Conservation (phyloP, 2,797 vertebrate species). For the Natrix natrix region DNA sequence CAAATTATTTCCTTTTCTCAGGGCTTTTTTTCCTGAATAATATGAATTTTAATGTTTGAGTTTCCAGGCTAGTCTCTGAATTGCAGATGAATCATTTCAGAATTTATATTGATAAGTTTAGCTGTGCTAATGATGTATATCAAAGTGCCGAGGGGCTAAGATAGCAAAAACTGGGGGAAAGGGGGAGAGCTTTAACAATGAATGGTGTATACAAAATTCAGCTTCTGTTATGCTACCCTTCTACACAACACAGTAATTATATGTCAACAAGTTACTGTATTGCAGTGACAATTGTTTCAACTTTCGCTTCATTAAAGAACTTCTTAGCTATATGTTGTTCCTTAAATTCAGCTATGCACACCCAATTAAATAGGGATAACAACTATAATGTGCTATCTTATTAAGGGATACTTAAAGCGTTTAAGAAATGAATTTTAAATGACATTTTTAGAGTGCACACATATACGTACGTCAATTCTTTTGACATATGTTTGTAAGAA, state of each 20-base stretch:
- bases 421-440: not conserved
- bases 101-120: constrained; percentile 22
- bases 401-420: not conserved
- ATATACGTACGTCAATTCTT: not conserved
- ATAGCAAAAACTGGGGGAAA: not conserved
- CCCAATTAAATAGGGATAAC: not conserved
- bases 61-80: constrained; percentile 9
- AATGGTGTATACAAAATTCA: not conserved
- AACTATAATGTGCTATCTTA: not conserved
- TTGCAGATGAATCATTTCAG: constrained; percentile 15
- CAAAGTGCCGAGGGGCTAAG: constrained; percentile 12
- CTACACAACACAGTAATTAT: not conserved
- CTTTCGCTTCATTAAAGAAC: not conserved
- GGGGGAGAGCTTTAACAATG: constrained; percentile 1
- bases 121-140: constrained; percentile 12
- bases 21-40: not conserved
- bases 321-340: not conserved
- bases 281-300: not conserved
- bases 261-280: not conserved
- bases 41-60: constrained; percentile 18
- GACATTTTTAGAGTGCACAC: not conserved
- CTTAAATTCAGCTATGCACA: not conserved
- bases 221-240: not conserved
- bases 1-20: not conserved
- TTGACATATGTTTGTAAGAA: not conserved